Evolutionary conservation across 2,113 vertebrate genomes (phyloP), one percentile per base, ranked within the genome.

Genomic region (Macquaria ambigua): DNA sequence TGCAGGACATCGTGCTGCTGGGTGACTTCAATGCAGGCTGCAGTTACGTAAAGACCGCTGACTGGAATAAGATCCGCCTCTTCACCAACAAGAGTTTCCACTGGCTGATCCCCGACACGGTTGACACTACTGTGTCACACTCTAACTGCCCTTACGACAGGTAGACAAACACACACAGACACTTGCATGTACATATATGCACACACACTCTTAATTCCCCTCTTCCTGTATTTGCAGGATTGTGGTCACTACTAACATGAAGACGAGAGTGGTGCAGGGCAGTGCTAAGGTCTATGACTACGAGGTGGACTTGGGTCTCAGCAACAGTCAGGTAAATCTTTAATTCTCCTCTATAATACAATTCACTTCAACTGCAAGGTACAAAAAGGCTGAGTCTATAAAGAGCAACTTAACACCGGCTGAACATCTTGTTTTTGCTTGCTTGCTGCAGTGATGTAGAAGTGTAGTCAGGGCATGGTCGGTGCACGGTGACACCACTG

Each of bases 21-120:
- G 98, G 98, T 0, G 98, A 99, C 94, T 98, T 99, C 93, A 99
- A 99, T 0, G 90, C 97, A 0, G 97, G 96, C 77, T 98, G 98
- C 3, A 89, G 0, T n/a, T 99, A 98, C 0, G 95, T 99, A 0
- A 64, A n/a, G n/a, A n/a, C n/a, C n/a, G n/a, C n/a, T n/a, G 95
- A 97, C 28, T 98, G 97, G 98, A 1, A 91, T 0, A 21, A 90
- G 46, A 97, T 99, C 76, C 95, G 96, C 56, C 95, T 99, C 87
- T 96, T 96, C 90, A 96, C 94, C 3, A 97, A 97, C 1, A 69
- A 95, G 10, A 43, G 95, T 46, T 99, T 97, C 93, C 94, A 95
- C 61, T 99, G 98, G 98, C 95, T 99, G 87, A 96, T 99, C 87
- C 78, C 93, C 0, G 85, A 98, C 5, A 74, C 83, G 0, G 82